Percentiles rank a stretch among this genome's conserved stretches.
Evolutionary conservation across 2,113 vertebrate species (phyloP).

Genomic region (Erythrocercus mccallii): DNA sequence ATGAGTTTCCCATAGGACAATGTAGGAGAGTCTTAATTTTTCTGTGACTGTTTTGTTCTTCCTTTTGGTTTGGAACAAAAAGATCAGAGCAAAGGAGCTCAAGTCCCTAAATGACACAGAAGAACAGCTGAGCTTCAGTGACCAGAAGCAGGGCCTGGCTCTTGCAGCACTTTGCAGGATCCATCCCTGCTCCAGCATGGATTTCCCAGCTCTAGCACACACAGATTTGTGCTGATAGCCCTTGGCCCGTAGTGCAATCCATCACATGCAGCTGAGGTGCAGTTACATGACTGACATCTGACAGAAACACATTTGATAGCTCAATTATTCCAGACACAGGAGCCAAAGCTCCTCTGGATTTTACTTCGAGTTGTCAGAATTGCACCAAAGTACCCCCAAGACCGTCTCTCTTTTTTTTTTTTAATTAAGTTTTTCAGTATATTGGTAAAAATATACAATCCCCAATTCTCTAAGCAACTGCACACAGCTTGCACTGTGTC

Average conservation of each 20-base stretch:
- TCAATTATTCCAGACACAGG: background rate
- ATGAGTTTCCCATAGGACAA: background rate
- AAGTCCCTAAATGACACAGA: background rate
- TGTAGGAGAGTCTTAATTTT: background rate
- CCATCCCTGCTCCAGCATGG: background rate
- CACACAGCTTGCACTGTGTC: constrained; percentile 54
- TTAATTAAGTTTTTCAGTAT: background rate
- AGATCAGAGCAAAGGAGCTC: background rate
- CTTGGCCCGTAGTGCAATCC: background rate
- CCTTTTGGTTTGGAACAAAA: background rate
- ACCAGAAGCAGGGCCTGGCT: background rate
- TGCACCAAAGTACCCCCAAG: background rate
- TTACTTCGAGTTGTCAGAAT: background rate
- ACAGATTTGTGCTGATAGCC: background rate
- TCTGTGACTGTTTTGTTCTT: background rate
- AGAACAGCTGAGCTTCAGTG: background rate
- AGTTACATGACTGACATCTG: constrained; percentile 53
- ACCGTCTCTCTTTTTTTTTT: background rate
- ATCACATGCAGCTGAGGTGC: background rate
- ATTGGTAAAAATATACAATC: constrained; percentile 15
- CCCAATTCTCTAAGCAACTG: constrained; percentile 17
- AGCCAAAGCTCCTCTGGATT: constrained; percentile 24
- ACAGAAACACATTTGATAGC: constrained; percentile 43
- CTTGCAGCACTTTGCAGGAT: background rate
- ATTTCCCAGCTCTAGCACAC: background rate